A percentile compares a stretch with the other conserved stretches of the same genome.
Conservation (phyloP, 2,888 invertebrate species). For the Drosophila melanosoma region DNA sequence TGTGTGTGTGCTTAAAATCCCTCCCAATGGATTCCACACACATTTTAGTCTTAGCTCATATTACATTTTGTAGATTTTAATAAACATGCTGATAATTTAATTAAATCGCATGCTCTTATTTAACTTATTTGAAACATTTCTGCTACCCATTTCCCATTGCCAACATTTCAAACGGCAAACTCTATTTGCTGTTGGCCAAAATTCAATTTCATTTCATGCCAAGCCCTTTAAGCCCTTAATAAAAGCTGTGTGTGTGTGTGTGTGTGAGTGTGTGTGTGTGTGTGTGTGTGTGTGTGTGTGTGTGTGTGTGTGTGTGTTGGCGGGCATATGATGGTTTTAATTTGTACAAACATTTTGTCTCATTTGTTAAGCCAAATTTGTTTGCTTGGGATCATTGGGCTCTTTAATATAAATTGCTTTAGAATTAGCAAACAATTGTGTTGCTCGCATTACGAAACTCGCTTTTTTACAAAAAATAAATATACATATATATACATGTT, state of each 20-base stretch:
- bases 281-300: constrained; percentile 10
- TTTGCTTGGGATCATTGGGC: constrained; percentile 49
- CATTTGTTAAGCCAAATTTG: constrained; percentile 52
- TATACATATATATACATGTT: not conserved
- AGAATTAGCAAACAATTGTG: constrained; percentile 52
- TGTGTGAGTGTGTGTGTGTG: constrained; percentile 6
- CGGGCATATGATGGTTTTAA: constrained; percentile 22
- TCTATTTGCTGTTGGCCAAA: constrained; percentile 67
- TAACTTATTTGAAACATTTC: constrained; percentile 63
- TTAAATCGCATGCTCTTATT: constrained; percentile 75
- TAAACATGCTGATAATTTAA: constrained; percentile 79
- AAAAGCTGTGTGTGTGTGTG: constrained; percentile 16
- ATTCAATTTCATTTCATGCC: constrained; percentile 69
- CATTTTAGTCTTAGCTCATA: constrained; percentile 35
- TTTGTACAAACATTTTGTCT: constrained; percentile 57
- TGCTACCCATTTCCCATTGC: not conserved
- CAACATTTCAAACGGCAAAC: constrained; percentile 40
- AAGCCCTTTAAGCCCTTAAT: constrained; percentile 32
- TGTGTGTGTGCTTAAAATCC: constrained; percentile 60
- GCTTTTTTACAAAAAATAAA: not conserved
- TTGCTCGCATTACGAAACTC: constrained; percentile 27
- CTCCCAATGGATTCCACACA: constrained; percentile 61
- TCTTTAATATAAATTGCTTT: constrained; percentile 32
- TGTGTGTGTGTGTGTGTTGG: constrained; percentile 9
- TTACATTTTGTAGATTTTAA: constrained; percentile 74